Base-by-base conservation (phyloP, 2,888 invertebrate genomes). In the Saturnia pavonia region DNA sequence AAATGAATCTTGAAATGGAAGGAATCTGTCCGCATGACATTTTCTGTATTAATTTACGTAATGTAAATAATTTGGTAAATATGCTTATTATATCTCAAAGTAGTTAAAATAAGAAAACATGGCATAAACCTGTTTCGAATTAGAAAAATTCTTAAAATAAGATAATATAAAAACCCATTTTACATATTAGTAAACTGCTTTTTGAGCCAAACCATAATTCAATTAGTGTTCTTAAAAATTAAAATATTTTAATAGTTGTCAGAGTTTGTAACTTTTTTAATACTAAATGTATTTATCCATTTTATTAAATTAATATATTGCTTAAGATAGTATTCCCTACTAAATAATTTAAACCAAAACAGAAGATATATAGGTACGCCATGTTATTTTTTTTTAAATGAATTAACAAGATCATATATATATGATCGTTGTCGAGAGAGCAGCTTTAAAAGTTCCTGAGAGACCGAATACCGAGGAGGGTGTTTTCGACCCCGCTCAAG, bases 401-500 rank as follows among this genome's bases (percentile, higher is more conserved):
- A 54, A 54, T 43, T 9, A 43, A 43, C 22, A 54, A 54, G 54
- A 22, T 54, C 22, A 54, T 54, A n/a, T 54, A 22, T 34, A 12
- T 19, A 51, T 51, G 8, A 51, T 51, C 19, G 19, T 12, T 51
- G 57, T 25, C 57, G 25, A 60, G 19, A 60, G 57, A 60, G 70
- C 72, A 74, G 73, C 76, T 76, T 75, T 70, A 72, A 78, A 75
- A 70, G 25, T 27, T 60, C 71, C 57, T 27, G 12, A 60, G 25
- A 60, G 57, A 27, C 25, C 14, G 57, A 60, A 60, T 71, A 66
- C 63, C 68, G 70, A 69, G 73, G 70, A 69, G 73, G 72, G 72
- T 75, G 76, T 75, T 78, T 77, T 76, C 72, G 80, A 87, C 88
- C 90, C 88, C 86, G 78, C 85, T 88, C 88, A 88, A 81, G 80